Evolutionary conservation across 64 coral and sea anemone genomes (phyloP).

Genomic region (Porites lutea): DNA sequence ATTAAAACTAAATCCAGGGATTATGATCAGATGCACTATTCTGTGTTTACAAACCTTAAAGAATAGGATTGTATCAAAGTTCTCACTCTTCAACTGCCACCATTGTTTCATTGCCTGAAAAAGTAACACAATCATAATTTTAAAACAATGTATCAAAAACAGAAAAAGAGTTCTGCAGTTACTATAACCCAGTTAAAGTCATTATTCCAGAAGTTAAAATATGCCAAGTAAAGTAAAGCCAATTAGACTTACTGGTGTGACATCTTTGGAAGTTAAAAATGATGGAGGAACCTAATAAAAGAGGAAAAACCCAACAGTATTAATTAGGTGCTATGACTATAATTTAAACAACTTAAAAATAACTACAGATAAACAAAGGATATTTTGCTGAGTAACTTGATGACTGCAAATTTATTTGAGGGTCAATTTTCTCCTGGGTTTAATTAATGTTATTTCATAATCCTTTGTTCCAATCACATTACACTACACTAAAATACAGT

Average conservation of each 20-base stretch:
- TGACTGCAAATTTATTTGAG: too few relatives aligned
- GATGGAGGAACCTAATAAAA: conserved; percentile 78
- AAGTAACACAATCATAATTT: background rate
- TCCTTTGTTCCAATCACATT: background rate
- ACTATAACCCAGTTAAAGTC: too few relatives aligned
- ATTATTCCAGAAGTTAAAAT: too few relatives aligned
- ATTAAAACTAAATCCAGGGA: too few relatives aligned
- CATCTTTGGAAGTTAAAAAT: conserved; percentile 85
- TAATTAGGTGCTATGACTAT: too few relatives aligned
- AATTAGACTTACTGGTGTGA: conserved; percentile 85
- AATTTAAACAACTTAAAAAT: too few relatives aligned
- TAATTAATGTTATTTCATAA: background rate
- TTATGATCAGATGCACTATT: background rate
- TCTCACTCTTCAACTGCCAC: conserved; percentile 89
- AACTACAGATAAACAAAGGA: too few relatives aligned
- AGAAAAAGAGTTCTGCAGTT: too few relatives aligned
- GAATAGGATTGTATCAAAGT: conserved; percentile 93
- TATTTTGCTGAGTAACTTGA: too few relatives aligned
- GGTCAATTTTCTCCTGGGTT: too few relatives aligned
- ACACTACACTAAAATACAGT: background rate
- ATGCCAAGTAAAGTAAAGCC: background rate
- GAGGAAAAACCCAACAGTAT: background rate
- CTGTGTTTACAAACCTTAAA: conserved; percentile 74
- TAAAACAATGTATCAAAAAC: too few relatives aligned
- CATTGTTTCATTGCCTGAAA: conserved; percentile 96